phyloP scores from a whole-genome alignment of 2,113 vertebrate species.

The Uria aalge region DNA sequence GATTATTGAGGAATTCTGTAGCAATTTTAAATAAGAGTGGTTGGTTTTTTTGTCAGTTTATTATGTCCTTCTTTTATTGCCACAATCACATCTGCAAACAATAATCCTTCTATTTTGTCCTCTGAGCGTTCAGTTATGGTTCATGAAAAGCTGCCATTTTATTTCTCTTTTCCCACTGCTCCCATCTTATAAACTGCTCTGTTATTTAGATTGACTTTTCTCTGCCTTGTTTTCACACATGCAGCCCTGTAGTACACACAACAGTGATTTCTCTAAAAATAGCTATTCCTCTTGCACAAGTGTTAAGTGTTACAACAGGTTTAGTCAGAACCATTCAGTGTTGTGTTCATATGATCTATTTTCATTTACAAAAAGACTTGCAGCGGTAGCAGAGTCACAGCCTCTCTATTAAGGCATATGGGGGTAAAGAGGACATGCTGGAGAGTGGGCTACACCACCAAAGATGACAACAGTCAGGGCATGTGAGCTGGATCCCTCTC shows the following conservation, averaged over 20 bases:
- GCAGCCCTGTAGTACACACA: not conserved
- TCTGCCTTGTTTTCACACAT: not conserved
- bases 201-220: not conserved
- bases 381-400: not conserved
- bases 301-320: not conserved
- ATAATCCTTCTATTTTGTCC: conserved; percentile 42
- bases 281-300: not conserved
- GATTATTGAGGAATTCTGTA: conserved; percentile 14
- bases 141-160: conserved; percentile 45
- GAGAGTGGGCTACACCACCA: not conserved
- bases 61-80: conserved; percentile 7
- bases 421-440: not conserved
- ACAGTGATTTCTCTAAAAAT: not conserved
- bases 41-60: conserved; percentile 18
- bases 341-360: not conserved
- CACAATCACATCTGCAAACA: conserved; percentile 54
- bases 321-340: not conserved
- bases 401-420: not conserved
- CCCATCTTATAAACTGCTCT: not conserved
- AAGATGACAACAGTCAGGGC: not conserved
- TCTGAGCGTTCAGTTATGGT: not conserved
- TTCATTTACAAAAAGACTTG: not conserved
- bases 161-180: conserved; percentile 16
- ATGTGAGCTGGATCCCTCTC: not conserved
- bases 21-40: not conserved